Conservation (phyloP, 2,888 invertebrate genomes). For the Euplagia quadripunctaria region DNA sequence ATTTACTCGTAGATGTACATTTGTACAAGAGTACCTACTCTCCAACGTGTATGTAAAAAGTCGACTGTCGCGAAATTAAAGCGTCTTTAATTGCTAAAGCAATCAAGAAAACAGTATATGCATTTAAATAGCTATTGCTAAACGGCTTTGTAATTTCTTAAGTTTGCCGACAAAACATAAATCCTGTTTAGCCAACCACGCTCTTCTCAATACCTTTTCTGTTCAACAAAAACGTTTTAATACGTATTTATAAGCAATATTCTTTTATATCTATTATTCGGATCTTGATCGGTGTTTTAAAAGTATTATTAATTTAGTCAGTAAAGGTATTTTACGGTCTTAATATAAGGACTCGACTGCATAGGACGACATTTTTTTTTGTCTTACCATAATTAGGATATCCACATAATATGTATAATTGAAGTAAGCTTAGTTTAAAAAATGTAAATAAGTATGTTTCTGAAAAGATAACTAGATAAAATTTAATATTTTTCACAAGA, state of each 20-base stretch:
- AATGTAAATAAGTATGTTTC: too few relatives aligned
- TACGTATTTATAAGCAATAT: slow-evolving; percentile 42
- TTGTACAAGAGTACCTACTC: too few relatives aligned
- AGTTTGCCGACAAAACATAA: neutral
- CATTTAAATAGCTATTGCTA: too few relatives aligned
- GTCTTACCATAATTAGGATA: neutral
- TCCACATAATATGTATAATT: neutral
- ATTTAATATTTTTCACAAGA: neutral
- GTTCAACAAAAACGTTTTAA: slow-evolving; percentile 31
- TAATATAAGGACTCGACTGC: slow-evolving; percentile 18
- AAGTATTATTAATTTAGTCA: slow-evolving; percentile 32
- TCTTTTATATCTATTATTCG: slow-evolving; percentile 31
- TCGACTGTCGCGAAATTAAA: too few relatives aligned
- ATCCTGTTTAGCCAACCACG: neutral
- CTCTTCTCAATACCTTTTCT: neutral
- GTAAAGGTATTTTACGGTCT: slow-evolving; percentile 21
- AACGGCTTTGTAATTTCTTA: neutral
- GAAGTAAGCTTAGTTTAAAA: too few relatives aligned
- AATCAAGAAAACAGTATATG: too few relatives aligned
- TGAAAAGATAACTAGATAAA: neutral
- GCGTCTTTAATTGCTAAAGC: too few relatives aligned
- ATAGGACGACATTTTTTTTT: slow-evolving; percentile 8
- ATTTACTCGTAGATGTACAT: neutral
- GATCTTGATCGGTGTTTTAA: slow-evolving; percentile 31
- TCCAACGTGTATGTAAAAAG: too few relatives aligned